Base-by-base conservation (phyloP, 92 coral and sea anemone genomes). In the Heteractis magnifica region DNA sequence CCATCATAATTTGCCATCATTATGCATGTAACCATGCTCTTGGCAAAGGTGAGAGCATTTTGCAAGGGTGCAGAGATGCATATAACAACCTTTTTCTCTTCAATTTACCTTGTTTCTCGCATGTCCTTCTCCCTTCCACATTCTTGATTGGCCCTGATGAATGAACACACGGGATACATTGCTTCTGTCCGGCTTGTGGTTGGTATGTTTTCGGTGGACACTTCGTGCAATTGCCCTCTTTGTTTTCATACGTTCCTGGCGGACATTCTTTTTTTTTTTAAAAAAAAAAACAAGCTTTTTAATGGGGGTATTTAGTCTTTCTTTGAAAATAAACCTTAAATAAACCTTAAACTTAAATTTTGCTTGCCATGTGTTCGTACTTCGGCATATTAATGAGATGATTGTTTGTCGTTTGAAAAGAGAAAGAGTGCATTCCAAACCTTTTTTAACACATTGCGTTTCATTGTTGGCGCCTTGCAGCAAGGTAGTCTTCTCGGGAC, bases 161-260 rank as follows among this genome's bases (percentile, higher is more conserved):
- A 26, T 74, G 49, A 51, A 73, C 65, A 84, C 85, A 82, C 5
- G 78, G 52, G 52, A 71, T 52, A 11, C 85, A 82, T 14, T 12
- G 65, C 7, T 58, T 55, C 49, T 82, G 65, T 52, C 85, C 85
- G 4, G 85, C 8, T 71, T 15, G 26, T 9, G 85, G 85, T 73
- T 82, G 85, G 52, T 71, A 82, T 56, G 62, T 56, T 56, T 56
- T 56, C 16, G 13, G 84, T 52, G 79, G 58, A 76, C 79, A 76
- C 49, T 51, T 52, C 7, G n/a, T 44, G 20, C 81, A 77, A 16
- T 56, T 34, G n/a, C 81, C 65, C 19, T 77, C 81, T 21, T 51
- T 19, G 10, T 56, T 49, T 76, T 51, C 79, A 15, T n/a, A 76
- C 0, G 52, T 76, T 56, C 62, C 62, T 56, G 62, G 62, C 16